phyloP scores from a whole-genome alignment of 2,888 invertebrate species.

The Charanyca ferruginea region DNA sequence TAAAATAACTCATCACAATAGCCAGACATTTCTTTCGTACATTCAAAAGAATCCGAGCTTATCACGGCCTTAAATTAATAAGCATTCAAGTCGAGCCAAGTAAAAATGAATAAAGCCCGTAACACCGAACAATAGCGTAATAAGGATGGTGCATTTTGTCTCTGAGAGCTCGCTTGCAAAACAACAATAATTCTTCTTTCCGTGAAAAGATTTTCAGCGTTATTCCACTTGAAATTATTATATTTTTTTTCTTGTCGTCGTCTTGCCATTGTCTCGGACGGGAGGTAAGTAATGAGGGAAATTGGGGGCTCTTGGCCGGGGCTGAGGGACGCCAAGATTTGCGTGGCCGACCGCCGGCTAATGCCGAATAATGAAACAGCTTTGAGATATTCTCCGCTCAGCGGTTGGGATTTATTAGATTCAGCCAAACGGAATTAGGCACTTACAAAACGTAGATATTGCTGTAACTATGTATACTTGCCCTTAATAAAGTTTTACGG shows the following conservation, averaged over 20 bases:
- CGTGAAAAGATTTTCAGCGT: conserved; percentile 91
- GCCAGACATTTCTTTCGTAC: conserved; percentile 87
- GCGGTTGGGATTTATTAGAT: conserved; percentile 87
- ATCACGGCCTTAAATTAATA: conserved; percentile 91
- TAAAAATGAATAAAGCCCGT: conserved; percentile 91
- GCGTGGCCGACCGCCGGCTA: conserved; percentile 88
- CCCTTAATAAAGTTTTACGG: conserved; percentile 61
- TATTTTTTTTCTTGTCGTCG: conserved; percentile 89
- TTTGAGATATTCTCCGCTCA: conserved; percentile 85
- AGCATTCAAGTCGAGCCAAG: conserved; percentile 91
- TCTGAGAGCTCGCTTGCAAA: conserved; percentile 90
- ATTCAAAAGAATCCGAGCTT: conserved; percentile 90
- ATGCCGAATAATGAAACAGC: conserved; percentile 90
- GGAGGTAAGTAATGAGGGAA: conserved; percentile 91
- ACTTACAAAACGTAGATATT: conserved; percentile 71
- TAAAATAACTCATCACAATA: conserved; percentile 89
- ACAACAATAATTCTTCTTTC: conserved; percentile 91
- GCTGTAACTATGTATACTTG: conserved; percentile 61
- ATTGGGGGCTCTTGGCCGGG: conserved; percentile 87
- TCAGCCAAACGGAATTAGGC: conserved; percentile 84
- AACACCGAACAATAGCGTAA: conserved; percentile 90
- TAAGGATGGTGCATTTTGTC: conserved; percentile 91
- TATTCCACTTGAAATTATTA: conserved; percentile 91
- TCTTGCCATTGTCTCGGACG: conserved; percentile 90
- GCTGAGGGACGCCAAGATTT: conserved; percentile 87